Evolutionary conservation across 2,888 invertebrate species (phyloP).

Genomic region (Penaeus monodon): DNA sequence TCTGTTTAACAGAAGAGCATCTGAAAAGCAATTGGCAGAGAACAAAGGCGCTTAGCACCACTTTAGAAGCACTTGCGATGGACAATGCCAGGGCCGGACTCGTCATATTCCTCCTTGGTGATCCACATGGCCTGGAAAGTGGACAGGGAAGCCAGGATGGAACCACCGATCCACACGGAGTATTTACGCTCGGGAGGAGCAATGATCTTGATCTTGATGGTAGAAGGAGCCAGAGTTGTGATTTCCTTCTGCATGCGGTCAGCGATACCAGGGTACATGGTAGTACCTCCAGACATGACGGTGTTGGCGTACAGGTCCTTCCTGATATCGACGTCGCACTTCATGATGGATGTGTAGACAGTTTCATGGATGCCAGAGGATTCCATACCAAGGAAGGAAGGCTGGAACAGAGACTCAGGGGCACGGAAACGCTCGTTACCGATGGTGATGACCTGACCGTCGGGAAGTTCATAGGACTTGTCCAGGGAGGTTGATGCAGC

Average conservation of each 20-base stretch:
- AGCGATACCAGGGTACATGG: conserved; percentile 97
- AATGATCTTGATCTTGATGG: conserved; percentile 95
- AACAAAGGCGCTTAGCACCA: not conserved
- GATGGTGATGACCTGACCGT: conserved; percentile 91
- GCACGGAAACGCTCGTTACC: conserved; percentile 88
- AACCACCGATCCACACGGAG: conserved; percentile 16
- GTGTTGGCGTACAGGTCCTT: conserved; percentile 65
- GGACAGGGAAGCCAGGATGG: too few species aligned
- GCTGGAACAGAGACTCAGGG: conserved; percentile 79
- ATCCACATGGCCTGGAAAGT: conserved; percentile 79
- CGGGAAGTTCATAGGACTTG: conserved; percentile 83
- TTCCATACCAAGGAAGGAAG: conserved; percentile 72
- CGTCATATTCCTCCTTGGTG: conserved; percentile 91
- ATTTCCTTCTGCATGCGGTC: conserved; percentile 98
- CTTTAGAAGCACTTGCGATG: conserved; percentile 73
- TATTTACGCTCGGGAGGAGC: conserved; percentile 78
- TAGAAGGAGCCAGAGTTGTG: conserved; percentile 80
- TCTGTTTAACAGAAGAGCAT: too few species aligned
- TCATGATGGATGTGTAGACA: conserved; percentile 46
- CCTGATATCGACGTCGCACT: conserved; percentile 55
- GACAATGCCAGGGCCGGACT: conserved; percentile 78
- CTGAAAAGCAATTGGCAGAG: too few species aligned
- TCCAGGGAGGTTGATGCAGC: conserved; percentile 72
- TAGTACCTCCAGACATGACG: conserved; percentile 72
- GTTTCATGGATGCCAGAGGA: conserved; percentile 68